Evolutionary conservation across 2,797 vertebrate genomes (phyloP).

Genomic region (Sebastes hopkinsi): DNA sequence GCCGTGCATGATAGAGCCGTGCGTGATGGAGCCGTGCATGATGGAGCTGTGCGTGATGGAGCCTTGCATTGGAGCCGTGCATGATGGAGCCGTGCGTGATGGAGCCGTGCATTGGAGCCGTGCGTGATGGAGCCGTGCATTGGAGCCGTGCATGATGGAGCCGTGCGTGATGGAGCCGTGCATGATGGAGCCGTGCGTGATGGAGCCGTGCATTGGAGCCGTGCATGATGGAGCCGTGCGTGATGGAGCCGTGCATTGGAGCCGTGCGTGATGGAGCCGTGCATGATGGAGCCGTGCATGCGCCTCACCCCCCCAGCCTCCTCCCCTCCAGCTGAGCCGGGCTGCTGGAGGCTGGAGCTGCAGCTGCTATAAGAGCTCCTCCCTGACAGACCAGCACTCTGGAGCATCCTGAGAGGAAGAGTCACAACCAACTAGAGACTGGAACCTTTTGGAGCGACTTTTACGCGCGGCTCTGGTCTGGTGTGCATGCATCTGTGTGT

Average conservation of each 20-base stretch:
- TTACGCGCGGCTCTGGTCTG: conserved; percentile 14
- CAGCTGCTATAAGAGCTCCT: conserved; percentile 55
- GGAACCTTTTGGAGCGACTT: background rate
- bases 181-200: too few species aligned
- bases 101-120: too few species aligned
- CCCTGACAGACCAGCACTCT: conserved; percentile 17
- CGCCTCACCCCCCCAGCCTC: conserved; percentile 3
- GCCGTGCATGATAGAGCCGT: too few species aligned
- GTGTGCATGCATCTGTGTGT: too few species aligned
- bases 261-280: too few species aligned
- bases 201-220: background rate
- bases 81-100: too few species aligned
- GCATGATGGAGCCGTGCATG: background rate
- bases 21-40: too few species aligned
- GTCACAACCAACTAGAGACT: conserved; percentile 5
- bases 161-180: background rate
- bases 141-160: too few species aligned
- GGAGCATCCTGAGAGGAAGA: conserved; percentile 26
- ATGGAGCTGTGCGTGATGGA: too few species aligned
- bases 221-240: too few species aligned
- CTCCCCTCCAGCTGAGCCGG: background rate
- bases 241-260: too few species aligned
- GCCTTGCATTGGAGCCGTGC: background rate
- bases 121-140: too few species aligned
- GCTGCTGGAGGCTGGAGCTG: background rate